Conservation (phyloP, 2,888 invertebrate species). For the Acronicta aceris region DNA sequence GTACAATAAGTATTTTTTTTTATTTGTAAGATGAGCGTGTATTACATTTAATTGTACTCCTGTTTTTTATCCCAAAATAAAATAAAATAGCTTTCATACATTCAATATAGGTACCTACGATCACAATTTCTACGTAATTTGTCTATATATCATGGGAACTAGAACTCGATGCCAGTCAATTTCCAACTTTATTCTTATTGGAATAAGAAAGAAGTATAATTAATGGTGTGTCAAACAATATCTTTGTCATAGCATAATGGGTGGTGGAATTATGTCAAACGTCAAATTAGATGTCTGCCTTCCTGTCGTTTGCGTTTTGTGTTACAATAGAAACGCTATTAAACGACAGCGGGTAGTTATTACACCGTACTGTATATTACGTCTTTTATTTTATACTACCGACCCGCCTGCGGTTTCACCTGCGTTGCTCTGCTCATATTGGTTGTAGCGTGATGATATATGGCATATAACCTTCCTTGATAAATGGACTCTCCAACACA, state of each 20-base stretch:
- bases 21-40: no score
- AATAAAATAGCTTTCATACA: constrained; percentile 41
- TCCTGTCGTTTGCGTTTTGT: constrained; percentile 83
- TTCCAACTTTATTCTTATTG: constrained; percentile 33
- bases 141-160: constrained; percentile 29
- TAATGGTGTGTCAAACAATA: constrained; percentile 63
- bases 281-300: constrained; percentile 84
- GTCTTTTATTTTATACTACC: no score
- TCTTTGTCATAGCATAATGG: constrained; percentile 74
- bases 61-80: no score
- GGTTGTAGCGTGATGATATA: no score
- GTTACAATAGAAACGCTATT: constrained; percentile 80
- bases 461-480: no score
- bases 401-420: no score
- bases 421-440: no score
- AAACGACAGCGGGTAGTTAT: constrained; percentile 63
- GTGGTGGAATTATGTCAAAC: constrained; percentile 81
- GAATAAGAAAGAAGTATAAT: constrained; percentile 53
- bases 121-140: constrained; percentile 43
- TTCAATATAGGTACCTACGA: constrained; percentile 43
- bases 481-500: no score
- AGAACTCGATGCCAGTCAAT: constrained; percentile 38
- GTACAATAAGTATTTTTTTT: no score
- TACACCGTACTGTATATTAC: constrained; percentile 62
- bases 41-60: no score